These are phyloP conservation scores for Pyrocephalus nanus DNA, from an alignment of 2,797 vertebrate species.

Conservation along the genomic window DNA sequence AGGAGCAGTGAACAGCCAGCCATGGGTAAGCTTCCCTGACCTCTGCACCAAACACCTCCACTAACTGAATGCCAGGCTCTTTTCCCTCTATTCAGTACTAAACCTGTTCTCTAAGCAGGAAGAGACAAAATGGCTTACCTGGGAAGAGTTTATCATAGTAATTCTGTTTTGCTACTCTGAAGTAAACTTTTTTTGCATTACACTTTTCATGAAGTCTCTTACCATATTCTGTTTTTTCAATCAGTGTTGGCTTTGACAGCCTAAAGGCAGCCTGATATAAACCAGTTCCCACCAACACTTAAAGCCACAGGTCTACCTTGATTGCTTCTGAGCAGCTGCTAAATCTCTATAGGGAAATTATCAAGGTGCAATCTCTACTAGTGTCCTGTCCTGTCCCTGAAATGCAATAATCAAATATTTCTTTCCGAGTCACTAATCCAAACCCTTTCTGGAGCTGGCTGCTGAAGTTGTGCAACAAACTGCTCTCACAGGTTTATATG, in stretches of 20 bases:
- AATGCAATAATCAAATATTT: neutral
- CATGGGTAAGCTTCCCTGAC: neutral
- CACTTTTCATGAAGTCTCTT: neutral
- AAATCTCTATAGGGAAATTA: neutral
- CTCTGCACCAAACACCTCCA: neutral
- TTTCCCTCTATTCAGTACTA: neutral
- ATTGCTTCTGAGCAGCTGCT: neutral
- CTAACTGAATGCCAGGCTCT: neutral
- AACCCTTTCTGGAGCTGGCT: neutral
- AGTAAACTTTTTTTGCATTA: neutral
- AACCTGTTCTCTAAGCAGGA: neutral
- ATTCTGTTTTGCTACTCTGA: neutral
- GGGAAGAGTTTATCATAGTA: neutral
- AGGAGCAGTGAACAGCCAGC: neutral
- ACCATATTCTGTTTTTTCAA: neutral
- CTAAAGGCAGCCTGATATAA: neutral
- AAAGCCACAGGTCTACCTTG: neutral
- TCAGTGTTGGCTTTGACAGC: neutral
- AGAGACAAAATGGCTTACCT: neutral
- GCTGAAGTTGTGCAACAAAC: neutral
- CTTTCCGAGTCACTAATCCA: neutral
- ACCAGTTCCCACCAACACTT: neutral
- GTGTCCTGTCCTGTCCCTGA: neutral
- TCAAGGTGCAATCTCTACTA: neutral
- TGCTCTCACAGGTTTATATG: neutral